Base-by-base conservation (phyloP, 2,888 invertebrate species). In the Branchipolynoe longqiensis region DNA sequence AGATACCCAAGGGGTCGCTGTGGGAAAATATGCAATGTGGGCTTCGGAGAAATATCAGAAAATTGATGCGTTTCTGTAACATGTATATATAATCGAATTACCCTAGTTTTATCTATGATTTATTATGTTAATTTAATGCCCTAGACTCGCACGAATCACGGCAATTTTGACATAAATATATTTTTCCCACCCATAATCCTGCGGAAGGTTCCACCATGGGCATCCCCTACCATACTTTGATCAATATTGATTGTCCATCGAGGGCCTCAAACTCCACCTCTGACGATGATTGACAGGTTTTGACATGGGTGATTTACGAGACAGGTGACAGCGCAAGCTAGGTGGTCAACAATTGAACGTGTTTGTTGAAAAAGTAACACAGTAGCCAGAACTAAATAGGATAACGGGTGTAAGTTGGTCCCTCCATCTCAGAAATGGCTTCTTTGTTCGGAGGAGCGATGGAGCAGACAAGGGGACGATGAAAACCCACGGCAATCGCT, bases 221-320 rank as follows among this genome's bases (percentile, higher is more conserved):
- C n/a, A n/a, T n/a, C n/a, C n/a, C n/a, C n/a, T n/a, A n/a, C n/a
- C n/a, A n/a, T n/a, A 22, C 38, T 33, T 69, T 18, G 69, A 69
- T 38, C 69, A 14, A 36, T 14, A 69, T 69, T n/a, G 38, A 69
- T 69, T 38, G 62, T 62, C 62, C 62, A 62, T 62, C 62, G 62
- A 62, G 62, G 69, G 36, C 14, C 69, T 69, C 82, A 82, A 33
- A 82, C 82, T 31, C 82, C 82, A 56, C 82, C 82, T 58, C 38
- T 82, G 58, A 58, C 58, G 58, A 82, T 82, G 82, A 82, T 82
- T 82, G 82, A 33, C 82, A 82, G 58, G 48, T 78, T 54, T 48
- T 48, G 41, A 78, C 78, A 48, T 48, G 54, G 28, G 48, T 69
- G 69, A 69, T 69, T 69, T 69, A 69, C 69, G 36, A 22, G 22